phyloP scores from a whole-genome alignment of 2,113 vertebrate genomes.

The Vireo altiloquus region DNA sequence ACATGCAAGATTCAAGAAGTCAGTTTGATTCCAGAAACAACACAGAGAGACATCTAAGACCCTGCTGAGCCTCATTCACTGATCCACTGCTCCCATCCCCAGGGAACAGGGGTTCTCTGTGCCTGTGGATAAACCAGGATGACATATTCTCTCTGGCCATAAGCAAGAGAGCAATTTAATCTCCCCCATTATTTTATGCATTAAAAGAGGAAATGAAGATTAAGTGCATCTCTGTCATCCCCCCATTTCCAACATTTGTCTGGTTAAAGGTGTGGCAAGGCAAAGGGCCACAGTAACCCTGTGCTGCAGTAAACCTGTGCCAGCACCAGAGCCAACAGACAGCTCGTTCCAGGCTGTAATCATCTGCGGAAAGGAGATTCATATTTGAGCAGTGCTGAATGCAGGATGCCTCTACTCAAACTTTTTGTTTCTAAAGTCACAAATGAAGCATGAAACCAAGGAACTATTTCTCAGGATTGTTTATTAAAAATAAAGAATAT shows the following conservation, averaged over 20 bases:
- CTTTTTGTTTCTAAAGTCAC: background rate
- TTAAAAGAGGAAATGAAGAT: background rate
- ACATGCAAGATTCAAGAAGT: background rate
- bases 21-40: background rate
- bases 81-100: background rate
- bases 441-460: background rate
- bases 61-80: background rate
- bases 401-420: background rate
- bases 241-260: background rate
- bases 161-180: background rate
- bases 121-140: background rate
- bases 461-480: background rate
- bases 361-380: background rate
- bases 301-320: background rate
- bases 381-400: background rate
- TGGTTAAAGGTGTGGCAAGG: background rate
- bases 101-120: background rate
- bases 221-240: background rate
- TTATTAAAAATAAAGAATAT: background rate
- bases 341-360: background rate
- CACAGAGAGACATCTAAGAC: background rate
- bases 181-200: background rate
- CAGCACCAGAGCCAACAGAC: background rate
- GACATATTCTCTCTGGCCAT: background rate
- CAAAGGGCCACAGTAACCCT: background rate